Conservation (phyloP, 2,888 invertebrate genomes). For the Eupithecia tripunctaria region DNA sequence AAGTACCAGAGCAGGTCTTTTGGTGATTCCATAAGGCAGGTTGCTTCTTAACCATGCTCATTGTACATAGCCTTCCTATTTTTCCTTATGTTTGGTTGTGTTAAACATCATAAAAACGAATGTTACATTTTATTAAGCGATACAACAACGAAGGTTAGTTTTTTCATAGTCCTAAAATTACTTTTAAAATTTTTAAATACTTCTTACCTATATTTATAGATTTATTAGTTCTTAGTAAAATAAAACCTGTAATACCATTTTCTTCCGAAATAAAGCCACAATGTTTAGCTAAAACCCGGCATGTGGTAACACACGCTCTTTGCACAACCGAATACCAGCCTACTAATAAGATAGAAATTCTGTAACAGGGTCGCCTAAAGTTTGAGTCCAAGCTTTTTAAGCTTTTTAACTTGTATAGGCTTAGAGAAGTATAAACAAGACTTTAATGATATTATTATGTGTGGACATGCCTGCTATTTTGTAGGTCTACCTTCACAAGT, state of each 20-base stretch:
- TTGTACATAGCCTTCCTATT: too few species aligned
- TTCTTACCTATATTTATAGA: not conserved
- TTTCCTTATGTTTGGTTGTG: too few species aligned
- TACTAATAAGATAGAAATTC: not conserved
- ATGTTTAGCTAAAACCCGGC: not conserved
- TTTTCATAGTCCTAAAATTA: not conserved
- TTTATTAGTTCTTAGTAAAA: too few species aligned
- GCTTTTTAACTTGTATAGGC: not conserved
- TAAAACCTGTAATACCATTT: not conserved
- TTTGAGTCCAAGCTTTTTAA: not conserved
- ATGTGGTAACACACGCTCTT: constrained; percentile 1
- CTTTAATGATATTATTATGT: too few species aligned
- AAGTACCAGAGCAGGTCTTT: too few species aligned
- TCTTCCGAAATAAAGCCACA: constrained; percentile 1
- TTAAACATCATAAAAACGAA: too few species aligned
- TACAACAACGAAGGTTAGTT: too few species aligned
- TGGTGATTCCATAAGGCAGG: too few species aligned
- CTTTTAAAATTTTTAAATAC: not conserved
- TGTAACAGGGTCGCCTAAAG: not conserved
- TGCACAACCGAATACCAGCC: not conserved
- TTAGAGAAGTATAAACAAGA: too few species aligned
- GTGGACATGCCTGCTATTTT: not conserved
- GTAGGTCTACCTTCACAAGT: not conserved
- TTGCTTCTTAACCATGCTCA: too few species aligned
- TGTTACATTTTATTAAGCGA: too few species aligned